phyloP scores from a whole-genome alignment of 2,113 vertebrate species.

The Corynorhinus townsendii region DNA sequence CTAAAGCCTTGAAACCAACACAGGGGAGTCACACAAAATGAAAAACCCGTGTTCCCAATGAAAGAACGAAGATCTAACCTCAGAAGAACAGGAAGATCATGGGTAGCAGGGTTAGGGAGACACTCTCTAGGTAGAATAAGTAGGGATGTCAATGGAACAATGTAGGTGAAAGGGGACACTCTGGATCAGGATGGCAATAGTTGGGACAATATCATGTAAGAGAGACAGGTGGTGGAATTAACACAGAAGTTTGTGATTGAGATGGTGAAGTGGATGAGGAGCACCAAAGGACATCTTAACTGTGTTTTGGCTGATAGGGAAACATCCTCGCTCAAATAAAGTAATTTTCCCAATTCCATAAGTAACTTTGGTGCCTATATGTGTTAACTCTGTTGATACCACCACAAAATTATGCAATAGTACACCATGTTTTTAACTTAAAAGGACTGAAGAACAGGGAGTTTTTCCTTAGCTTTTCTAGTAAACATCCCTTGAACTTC shows the following conservation, averaged over 20 bases:
- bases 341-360: background rate
- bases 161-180: background rate
- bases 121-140: too few relatives aligned
- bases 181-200: background rate
- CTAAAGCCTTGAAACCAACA: background rate
- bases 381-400: background rate
- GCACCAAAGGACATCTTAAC: background rate
- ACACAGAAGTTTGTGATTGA: background rate
- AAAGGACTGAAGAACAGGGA: background rate
- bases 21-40: background rate
- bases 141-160: background rate
- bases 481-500: background rate
- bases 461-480: background rate
- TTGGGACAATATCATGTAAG: background rate
- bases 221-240: background rate
- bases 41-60: background rate
- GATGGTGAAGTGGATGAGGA: background rate
- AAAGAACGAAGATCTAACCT: background rate
- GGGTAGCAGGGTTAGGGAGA: background rate
- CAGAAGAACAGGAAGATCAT: background rate
- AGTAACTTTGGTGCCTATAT: background rate
- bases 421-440: background rate
- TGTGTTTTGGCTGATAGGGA: background rate
- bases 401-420: background rate
- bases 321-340: background rate